A percentile compares a stretch with the other conserved stretches of the same genome.
phyloP scores from a whole-genome alignment of 2,888 invertebrate genomes.

The Myathropa florea region DNA sequence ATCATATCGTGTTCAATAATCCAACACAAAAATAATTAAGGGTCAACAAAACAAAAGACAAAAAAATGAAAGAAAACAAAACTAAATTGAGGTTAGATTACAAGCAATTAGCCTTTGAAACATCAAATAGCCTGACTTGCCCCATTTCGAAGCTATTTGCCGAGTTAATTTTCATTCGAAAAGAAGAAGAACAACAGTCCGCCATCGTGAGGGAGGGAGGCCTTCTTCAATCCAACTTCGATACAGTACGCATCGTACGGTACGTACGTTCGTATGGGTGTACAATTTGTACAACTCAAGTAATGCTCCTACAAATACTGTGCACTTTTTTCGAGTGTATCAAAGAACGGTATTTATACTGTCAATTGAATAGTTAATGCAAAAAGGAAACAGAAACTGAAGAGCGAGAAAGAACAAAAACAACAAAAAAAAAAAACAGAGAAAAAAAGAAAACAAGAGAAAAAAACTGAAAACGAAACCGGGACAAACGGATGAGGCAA shows the following conservation, averaged over 20 bases:
- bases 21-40: not conserved
- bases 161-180: constrained; percentile 81
- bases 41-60: not conserved
- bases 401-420: not conserved
- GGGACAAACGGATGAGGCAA: constrained; percentile 8
- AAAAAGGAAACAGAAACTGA: not conserved
- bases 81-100: constrained; percentile 2
- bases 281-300: not conserved
- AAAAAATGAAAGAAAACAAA: no score
- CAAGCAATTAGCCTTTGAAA: constrained; percentile 31
- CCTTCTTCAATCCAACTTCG: constrained; percentile 33
- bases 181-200: not conserved
- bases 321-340: constrained; percentile 43
- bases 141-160: constrained; percentile 45
- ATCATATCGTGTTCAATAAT: not conserved
- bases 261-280: not conserved
- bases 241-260: not conserved
- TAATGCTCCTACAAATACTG: constrained; percentile 64
- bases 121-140: not conserved
- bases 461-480: constrained; percentile 11
- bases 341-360: constrained; percentile 42
- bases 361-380: constrained; percentile 67
- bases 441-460: not conserved
- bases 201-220: constrained; percentile 6
- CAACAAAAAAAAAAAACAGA: not conserved